Conservation (phyloP, 64 coral and sea anemone species). For the Stichodactyla mertensii region DNA sequence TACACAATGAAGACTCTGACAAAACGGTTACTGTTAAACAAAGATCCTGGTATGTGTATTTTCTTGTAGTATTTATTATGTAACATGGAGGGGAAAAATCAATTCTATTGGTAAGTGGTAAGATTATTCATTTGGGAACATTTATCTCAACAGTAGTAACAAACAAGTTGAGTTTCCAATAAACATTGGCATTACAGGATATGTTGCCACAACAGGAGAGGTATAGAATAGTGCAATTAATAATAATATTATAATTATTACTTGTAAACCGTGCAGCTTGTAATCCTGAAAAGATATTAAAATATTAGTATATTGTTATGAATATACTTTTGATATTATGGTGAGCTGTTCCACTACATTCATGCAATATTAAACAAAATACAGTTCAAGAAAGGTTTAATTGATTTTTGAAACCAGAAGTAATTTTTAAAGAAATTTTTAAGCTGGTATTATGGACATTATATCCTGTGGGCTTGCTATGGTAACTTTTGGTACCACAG, state of each 20-base stretch:
- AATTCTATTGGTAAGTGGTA: background rate
- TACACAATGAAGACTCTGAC: constrained; percentile 85
- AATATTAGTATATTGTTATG: too few species aligned
- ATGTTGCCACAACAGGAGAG: constrained; percentile 96
- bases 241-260: background rate
- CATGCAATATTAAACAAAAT: too few species aligned
- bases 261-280: too few species aligned
- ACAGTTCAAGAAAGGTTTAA: too few species aligned
- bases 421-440: too few species aligned
- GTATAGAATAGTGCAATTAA: constrained; percentile 23
- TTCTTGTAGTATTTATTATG: background rate
- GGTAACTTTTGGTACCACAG: background rate
- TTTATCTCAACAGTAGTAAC: constrained; percentile 59
- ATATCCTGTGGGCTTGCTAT: background rate
- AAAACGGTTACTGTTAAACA: constrained; percentile 71
- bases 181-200: constrained; percentile 97
- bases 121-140: background rate
- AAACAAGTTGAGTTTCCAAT: constrained; percentile 92
- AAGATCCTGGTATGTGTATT: constrained; percentile 61
- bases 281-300: too few species aligned
- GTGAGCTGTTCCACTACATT: too few species aligned
- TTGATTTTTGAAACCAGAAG: too few species aligned
- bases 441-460: too few species aligned
- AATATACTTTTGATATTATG: too few species aligned
- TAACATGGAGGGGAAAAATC: too few species aligned